Conservation (phyloP, 2,888 invertebrate species). For the Phalera bucephala region DNA sequence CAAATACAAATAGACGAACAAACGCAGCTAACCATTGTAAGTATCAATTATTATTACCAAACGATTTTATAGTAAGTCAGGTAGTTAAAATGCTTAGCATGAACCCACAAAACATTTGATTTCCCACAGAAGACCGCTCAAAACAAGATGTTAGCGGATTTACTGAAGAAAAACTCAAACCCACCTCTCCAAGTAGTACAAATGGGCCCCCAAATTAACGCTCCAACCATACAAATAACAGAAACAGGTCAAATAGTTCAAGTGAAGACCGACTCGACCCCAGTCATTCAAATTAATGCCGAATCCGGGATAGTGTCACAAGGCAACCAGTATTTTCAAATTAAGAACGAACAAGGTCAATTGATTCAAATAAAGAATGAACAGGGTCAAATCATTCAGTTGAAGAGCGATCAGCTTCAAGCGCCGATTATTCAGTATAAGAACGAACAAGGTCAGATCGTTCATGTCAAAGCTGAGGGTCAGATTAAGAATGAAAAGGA, state of each 20-base stretch:
- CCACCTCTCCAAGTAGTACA: slow-evolving; percentile 79
- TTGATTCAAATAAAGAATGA: slow-evolving; percentile 72
- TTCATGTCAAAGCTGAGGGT: slow-evolving; percentile 50
- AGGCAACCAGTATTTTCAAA: slow-evolving; percentile 63
- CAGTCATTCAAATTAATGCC: slow-evolving; percentile 59
- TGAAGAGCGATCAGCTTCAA: slow-evolving; percentile 66
- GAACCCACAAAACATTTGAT: no score
- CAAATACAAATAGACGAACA: slow-evolving; percentile 76
- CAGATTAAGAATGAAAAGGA: slow-evolving; percentile 55
- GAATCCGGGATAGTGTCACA: slow-evolving; percentile 49
- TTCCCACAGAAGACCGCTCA: slow-evolving; percentile 65
- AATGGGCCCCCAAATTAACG: slow-evolving; percentile 69
- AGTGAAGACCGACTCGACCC: slow-evolving; percentile 60
- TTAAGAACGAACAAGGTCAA: slow-evolving; percentile 75
- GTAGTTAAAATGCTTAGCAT: no score
- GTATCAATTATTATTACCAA: slow-evolving; percentile 39
- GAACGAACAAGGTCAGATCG: slow-evolving; percentile 59
- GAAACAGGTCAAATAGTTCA: slow-evolving; percentile 77
- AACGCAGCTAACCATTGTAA: slow-evolving; percentile 68
- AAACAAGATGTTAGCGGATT: slow-evolving; percentile 92
- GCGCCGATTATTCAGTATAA: slow-evolving; percentile 58
- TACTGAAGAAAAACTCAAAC: slow-evolving; percentile 89
- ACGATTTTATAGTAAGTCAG: no score
- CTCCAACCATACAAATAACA: slow-evolving; percentile 75
- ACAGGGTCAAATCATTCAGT: slow-evolving; percentile 71